Evolutionary conservation across 2,797 vertebrate species (phyloP), one percentile per base, ranked within the genome.

Genomic region (Numenius phaeopus): DNA sequence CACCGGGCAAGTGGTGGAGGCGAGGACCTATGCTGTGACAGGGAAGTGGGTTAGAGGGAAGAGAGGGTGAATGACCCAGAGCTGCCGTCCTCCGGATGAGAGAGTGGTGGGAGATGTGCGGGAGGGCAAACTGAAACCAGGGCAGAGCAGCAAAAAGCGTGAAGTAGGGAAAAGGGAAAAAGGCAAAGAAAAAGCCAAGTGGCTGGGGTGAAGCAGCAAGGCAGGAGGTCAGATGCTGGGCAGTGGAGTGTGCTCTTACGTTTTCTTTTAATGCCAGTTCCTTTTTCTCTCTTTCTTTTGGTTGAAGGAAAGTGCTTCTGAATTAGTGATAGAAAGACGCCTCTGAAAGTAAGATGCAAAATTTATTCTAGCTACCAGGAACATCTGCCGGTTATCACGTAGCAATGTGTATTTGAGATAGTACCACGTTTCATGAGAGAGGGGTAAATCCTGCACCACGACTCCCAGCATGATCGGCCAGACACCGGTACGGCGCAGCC

Each of bases 281-380:
- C 98, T 96, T 99, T 99, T 94, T 99, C 99, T 96, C 99, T 98
- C 96, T 98, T 99, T 97, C 99, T 99, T 97, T 99, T 99, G 97
- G 99, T 99, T 82, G 99, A 99, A 54, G 99, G 99, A 97, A 99
- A 99, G 98, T 99, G 99, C 98, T 99, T 99, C 86, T 98, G 98
- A 96, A 99, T 99, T 65, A 99, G 98, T 47, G 99, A 99, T 97
- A 99, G 99, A 98, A 99, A 99, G 83, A 99, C 99, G 91, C 99
- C 99, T 98, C 99, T 99, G 97, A 95, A 94, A 97, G 96, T 87
- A 94, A 98, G 96, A 97, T 77, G 92, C 85, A 94, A 87, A 94
- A 90, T 98, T 97, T 96, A 97, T 94, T 97, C 94, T 88, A 84
- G 90, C 94, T 83, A 64, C 59, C 79, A 91, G 83, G 67, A 96